Evolutionary conservation across 1,140 invertebrate species (phyloP).

Genomic region (Lethrus apterus): DNA sequence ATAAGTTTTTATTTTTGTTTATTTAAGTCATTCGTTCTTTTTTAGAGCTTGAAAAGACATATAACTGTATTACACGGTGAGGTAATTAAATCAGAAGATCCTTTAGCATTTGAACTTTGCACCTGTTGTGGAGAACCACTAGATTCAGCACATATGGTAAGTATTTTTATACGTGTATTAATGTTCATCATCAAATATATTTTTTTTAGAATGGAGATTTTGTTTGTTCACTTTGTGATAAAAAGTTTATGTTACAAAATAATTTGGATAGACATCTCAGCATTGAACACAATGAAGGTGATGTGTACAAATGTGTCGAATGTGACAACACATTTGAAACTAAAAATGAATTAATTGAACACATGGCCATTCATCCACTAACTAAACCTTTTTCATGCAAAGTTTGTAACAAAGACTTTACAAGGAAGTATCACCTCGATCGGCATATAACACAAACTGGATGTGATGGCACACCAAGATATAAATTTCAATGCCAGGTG

Average conservation of each 20-base stretch:
- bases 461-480: conserved; percentile 55
- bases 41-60: conserved; percentile 36
- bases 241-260: conserved; percentile 63
- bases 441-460: conserved; percentile 66
- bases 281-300: conserved; percentile 42
- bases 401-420: conserved; percentile 59
- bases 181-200: conserved; percentile 22
- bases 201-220: conserved; percentile 43
- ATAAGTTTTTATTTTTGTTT: conserved; percentile 22
- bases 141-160: conserved; percentile 46
- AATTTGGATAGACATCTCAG: conserved; percentile 60
- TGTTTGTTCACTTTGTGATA: conserved; percentile 48
- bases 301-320: conserved; percentile 30
- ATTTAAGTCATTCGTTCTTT: conserved; percentile 10
- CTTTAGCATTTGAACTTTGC: conserved; percentile 40
- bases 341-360: conserved; percentile 25
- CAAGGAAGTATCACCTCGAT: conserved; percentile 66
- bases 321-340: conserved; percentile 28
- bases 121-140: conserved; percentile 47
- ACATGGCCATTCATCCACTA: conserved; percentile 33
- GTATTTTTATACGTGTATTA: conserved; percentile 16
- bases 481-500: conserved; percentile 55
- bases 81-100: conserved; percentile 28
- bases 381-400: conserved; percentile 48
- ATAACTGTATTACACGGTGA: conserved; percentile 31